Evolutionary conservation across 1,140 invertebrate genomes (phyloP).

Genomic region (Panagrolaimus sp.): DNA sequence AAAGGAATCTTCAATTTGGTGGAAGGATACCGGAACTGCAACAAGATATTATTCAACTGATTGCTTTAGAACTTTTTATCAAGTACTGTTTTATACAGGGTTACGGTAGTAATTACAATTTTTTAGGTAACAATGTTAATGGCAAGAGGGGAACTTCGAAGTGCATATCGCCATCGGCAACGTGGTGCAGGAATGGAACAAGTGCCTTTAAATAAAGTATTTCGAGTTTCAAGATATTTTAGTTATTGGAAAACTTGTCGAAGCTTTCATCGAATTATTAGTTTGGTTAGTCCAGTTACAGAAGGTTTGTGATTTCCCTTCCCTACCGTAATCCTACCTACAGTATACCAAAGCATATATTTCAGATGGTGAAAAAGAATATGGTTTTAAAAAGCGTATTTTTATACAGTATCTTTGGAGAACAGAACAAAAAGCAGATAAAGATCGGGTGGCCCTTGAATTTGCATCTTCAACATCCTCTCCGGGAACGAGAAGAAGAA

Average conservation of each 20-base stretch:
- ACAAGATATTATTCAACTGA: conserved; percentile 22
- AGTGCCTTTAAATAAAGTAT: conserved; percentile 26
- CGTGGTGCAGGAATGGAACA: conserved; percentile 27
- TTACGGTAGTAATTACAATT: too few relatives aligned
- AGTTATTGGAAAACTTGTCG: conserved; percentile 39
- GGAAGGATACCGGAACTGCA: conserved; percentile 14
- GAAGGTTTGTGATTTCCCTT: conserved; percentile 31
- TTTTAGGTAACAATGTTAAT: conserved; percentile 36
- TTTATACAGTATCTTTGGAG: conserved; percentile 43
- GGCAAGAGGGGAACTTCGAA: conserved; percentile 30
- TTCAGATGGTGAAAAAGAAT: conserved; percentile 28
- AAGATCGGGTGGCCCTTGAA: conserved; percentile 21
- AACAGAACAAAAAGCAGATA: conserved; percentile 22
- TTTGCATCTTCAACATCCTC: neutral
- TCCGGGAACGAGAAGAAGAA: neutral
- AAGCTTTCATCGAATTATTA: conserved; percentile 39
- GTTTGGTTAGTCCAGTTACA: conserved; percentile 33
- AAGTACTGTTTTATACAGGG: conserved; percentile 20
- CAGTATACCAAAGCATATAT: neutral
- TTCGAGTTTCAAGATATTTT: conserved; percentile 33
- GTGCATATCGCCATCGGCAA: conserved; percentile 13
- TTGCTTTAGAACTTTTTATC: conserved; percentile 35
- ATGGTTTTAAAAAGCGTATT: conserved; percentile 34
- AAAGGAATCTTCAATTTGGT: neutral
- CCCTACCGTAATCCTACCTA: neutral